Evolutionary conservation across 2,113 vertebrate genomes (phyloP).

Genomic region (Rousettus leschenaultii): DNA sequence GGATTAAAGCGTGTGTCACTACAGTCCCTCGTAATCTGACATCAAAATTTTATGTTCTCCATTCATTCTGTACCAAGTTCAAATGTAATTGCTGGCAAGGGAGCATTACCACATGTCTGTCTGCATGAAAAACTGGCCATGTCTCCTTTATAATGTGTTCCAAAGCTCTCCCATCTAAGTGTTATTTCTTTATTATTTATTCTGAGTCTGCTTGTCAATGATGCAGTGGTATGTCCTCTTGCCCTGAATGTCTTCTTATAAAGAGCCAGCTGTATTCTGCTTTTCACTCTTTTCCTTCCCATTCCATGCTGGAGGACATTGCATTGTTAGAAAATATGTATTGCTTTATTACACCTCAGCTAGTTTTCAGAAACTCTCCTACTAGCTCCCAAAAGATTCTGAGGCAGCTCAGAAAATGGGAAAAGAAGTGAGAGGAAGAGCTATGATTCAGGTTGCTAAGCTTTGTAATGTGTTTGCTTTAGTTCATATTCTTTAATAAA

Average conservation of each 20-base stretch:
- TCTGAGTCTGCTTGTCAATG: slow-evolving; percentile 24
- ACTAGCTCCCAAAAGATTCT: neutral
- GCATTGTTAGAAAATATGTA: neutral
- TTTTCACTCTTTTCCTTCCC: neutral
- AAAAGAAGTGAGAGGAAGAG: neutral
- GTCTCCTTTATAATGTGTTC: slow-evolving; percentile 31
- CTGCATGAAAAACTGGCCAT: slow-evolving; percentile 39
- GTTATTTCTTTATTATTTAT: slow-evolving; percentile 52
- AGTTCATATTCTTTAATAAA: neutral
- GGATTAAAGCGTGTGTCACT: neutral
- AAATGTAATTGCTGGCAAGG: slow-evolving; percentile 51
- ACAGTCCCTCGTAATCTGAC: slow-evolving; percentile 34
- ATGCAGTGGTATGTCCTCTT: neutral
- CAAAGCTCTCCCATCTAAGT: neutral
- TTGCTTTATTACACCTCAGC: neutral
- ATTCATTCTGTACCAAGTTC: slow-evolving; percentile 34
- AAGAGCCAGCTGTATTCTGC: neutral
- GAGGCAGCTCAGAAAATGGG: neutral
- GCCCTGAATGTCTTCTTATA: neutral
- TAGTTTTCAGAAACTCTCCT: neutral
- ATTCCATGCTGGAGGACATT: neutral
- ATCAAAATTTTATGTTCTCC: slow-evolving; percentile 54
- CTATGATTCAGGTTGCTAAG: neutral
- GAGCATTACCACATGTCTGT: slow-evolving; percentile 23
- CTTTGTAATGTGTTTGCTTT: neutral